Evolutionary conservation across 2,797 vertebrate species (phyloP).

Genomic region (Falco cherrug): DNA sequence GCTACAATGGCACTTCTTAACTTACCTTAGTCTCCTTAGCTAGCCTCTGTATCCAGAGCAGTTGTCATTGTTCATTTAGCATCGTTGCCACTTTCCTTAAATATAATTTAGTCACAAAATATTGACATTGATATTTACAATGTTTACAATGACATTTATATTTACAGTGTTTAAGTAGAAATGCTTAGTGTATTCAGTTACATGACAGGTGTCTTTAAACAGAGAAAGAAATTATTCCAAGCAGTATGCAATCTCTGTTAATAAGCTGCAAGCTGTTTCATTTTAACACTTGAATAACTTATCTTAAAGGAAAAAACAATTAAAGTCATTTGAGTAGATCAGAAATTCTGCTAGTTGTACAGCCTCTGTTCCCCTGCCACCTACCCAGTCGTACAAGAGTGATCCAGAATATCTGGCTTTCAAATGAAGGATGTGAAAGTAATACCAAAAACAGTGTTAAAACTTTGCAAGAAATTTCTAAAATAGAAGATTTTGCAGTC

Average conservation of each 20-base stretch:
- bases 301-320: not conserved
- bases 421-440: slow-evolving; percentile 25
- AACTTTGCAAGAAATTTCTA: not conserved
- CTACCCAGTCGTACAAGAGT: not conserved
- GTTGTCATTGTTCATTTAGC: not conserved
- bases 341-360: not conserved
- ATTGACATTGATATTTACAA: not conserved
- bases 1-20: not conserved
- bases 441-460: not conserved
- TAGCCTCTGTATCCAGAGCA: not conserved
- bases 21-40: not conserved
- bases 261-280: slow-evolving; percentile 4
- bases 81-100: not conserved
- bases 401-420: not conserved
- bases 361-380: not conserved
- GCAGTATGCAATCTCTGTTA: not conserved
- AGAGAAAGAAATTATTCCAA: not conserved
- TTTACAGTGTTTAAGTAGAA: not conserved
- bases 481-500: not conserved
- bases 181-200: not conserved
- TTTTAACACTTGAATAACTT: slow-evolving; percentile 12
- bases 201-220: not conserved
- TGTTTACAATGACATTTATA: not conserved
- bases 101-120: not conserved
- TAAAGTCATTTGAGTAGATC: slow-evolving; percentile 14